Percentiles rank a stretch among this genome's conserved stretches.
Evolutionary conservation across 2,888 invertebrate genomes (phyloP).

Genomic region (Oligia latruncula): DNA sequence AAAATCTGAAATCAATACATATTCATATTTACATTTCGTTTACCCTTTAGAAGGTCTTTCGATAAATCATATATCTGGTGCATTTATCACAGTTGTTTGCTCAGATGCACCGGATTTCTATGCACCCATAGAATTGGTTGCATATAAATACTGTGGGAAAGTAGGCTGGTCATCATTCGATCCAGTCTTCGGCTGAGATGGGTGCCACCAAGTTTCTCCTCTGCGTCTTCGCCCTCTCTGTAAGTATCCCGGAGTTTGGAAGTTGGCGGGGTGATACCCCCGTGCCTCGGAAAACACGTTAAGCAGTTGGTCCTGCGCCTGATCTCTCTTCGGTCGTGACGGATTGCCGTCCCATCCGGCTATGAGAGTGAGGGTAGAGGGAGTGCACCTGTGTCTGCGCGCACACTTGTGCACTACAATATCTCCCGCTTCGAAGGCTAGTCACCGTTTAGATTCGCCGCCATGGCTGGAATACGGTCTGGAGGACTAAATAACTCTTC

Average conservation of each 20-base stretch:
- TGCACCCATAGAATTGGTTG: not conserved
- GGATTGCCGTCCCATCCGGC: too few relatives aligned
- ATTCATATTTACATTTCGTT: not conserved
- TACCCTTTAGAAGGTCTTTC: not conserved
- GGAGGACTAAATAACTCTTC: not conserved
- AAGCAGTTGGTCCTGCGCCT: not conserved
- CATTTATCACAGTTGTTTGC: slow-evolving; percentile 12
- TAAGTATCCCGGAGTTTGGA: slow-evolving; percentile 8
- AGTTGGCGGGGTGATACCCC: too few relatives aligned
- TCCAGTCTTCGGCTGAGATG: slow-evolving; percentile 31
- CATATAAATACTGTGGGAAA: slow-evolving; percentile 18
- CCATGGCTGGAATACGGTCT: too few relatives aligned
- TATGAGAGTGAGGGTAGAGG: not conserved
- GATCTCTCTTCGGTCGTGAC: not conserved
- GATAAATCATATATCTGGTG: slow-evolving; percentile 24
- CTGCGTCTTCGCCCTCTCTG: slow-evolving; percentile 5
- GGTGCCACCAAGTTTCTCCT: not conserved
- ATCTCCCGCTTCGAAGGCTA: too few relatives aligned
- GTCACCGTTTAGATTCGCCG: too few relatives aligned
- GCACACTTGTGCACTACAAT: too few relatives aligned
- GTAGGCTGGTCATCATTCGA: slow-evolving; percentile 31
- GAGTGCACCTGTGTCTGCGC: not conserved
- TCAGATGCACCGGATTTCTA: slow-evolving; percentile 24
- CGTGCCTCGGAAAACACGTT: not conserved
- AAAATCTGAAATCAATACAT: slow-evolving; percentile 5